Evolutionary conservation across 2,797 vertebrate species (phyloP).

Genomic region (Sebastes taczanowskii): DNA sequence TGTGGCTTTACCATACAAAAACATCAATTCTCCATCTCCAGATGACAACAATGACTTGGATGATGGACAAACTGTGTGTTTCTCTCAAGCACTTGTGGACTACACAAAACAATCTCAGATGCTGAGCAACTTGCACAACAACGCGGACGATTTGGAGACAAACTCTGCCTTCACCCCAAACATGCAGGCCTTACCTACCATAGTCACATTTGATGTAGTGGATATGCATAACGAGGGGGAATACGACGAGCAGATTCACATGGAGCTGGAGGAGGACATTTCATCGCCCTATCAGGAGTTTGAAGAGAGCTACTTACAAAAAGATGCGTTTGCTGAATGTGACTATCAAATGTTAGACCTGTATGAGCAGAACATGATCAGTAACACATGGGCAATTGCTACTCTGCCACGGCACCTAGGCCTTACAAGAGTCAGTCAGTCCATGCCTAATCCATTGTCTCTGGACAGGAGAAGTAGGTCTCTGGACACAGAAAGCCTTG

Average conservation of each 20-base stretch:
- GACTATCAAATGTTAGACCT: constrained; percentile 88
- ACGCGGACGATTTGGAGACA: constrained; percentile 83
- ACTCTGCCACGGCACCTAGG: constrained; percentile 93
- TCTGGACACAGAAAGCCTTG: constrained; percentile 91
- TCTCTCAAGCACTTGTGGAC: constrained; percentile 93
- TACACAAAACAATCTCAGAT: constrained; percentile 91
- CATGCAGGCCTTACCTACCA: constrained; percentile 92
- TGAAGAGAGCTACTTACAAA: constrained; percentile 89
- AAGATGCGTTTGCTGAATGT: constrained; percentile 90
- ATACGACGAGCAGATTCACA: constrained; percentile 91
- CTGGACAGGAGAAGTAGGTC: constrained; percentile 92
- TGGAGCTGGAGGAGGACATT: constrained; percentile 89
- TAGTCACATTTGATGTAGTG: constrained; percentile 96
- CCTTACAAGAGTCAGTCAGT: constrained; percentile 83
- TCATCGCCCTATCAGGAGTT: constrained; percentile 90
- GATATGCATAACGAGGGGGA: constrained; percentile 96
- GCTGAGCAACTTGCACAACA: constrained; percentile 87
- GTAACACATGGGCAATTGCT: constrained; percentile 89
- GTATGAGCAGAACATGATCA: constrained; percentile 83
- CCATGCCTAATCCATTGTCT: constrained; percentile 84
- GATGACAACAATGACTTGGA: constrained; percentile 71
- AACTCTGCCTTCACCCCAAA: constrained; percentile 90
- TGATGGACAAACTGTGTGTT: constrained; percentile 88
- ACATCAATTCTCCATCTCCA: constrained; percentile 51
- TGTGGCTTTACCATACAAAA: constrained; percentile 57